These are phyloP conservation scores for Tipula confusa DNA, from an alignment of 2,888 invertebrate genomes.

Conservation along the genomic window DNA sequence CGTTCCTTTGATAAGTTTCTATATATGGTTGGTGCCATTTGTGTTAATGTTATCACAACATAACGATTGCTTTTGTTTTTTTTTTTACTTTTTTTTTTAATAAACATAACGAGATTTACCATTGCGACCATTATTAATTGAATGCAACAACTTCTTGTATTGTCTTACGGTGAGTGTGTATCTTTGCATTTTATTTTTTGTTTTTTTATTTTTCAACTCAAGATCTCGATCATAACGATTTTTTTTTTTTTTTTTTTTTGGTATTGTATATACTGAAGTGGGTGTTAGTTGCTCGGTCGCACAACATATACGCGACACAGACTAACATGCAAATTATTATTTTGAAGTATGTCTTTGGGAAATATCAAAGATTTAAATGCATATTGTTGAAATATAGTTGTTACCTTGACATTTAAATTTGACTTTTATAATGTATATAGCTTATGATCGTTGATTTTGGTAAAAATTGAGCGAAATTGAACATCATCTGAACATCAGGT, in stretches of 20 bases:
- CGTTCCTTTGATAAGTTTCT: constrained; percentile 3
- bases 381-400: not conserved
- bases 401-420: not conserved
- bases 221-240: not conserved
- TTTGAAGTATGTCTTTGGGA: not conserved
- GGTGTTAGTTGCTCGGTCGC: not conserved
- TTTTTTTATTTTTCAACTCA: not conserved
- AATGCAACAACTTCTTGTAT: constrained; percentile 7
- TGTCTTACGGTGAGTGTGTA: too few relatives aligned
- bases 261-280: not conserved
- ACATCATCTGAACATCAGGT: too few relatives aligned
- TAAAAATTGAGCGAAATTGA: too few relatives aligned
- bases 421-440: not conserved
- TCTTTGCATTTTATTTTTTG: too few relatives aligned
- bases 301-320: not conserved
- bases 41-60: constrained; percentile 25
- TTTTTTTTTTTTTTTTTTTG: not conserved
- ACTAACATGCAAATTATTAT: not conserved
- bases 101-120: not conserved
- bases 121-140: not conserved
- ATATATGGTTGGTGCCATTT: constrained; percentile 25
- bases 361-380: not conserved
- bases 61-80: constrained; percentile 7
- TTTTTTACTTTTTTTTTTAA: not conserved
- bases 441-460: too few relatives aligned